These are phyloP conservation scores for Morpho deidamia DNA, from an alignment of 2,888 invertebrate genomes.

Conservation along the genomic window DNA sequence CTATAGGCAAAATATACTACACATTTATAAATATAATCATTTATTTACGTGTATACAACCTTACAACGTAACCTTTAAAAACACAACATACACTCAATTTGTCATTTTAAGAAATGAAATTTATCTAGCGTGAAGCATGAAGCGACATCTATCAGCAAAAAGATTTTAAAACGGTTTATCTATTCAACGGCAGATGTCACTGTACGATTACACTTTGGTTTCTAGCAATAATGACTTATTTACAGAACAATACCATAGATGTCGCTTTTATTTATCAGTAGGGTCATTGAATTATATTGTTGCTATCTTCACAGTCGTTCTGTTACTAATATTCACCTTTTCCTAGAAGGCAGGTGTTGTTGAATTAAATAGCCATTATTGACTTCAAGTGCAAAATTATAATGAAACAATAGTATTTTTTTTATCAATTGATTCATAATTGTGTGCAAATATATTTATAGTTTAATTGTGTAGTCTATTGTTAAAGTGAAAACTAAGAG, in stretches of 20 bases:
- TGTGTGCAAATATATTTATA: not conserved
- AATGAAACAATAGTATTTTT: not conserved
- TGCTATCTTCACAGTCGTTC: conserved; percentile 23
- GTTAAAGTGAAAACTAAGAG: no score
- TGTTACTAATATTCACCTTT: conserved; percentile 25
- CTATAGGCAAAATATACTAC: no score
- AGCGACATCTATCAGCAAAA: conserved; percentile 36
- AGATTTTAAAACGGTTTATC: conserved; percentile 12
- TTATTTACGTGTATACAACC: no score
- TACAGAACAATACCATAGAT: conserved; percentile 22
- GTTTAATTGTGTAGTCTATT: no score
- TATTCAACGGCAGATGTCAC: conserved; percentile 11
- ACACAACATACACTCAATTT: no score
- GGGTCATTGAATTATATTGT: conserved; percentile 31
- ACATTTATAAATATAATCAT: no score
- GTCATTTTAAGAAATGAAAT: no score
- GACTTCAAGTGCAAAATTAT: conserved; percentile 3
- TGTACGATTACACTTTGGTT: not conserved
- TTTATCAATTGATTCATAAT: not conserved
- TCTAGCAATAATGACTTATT: conserved; percentile 1
- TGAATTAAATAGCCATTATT: not conserved
- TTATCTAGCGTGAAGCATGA: not conserved
- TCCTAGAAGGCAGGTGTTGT: conserved; percentile 20
- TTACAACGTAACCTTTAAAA: no score
- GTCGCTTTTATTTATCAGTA: conserved; percentile 19